phyloP scores from a whole-genome alignment of 2,113 vertebrate genomes.

The Barbus barbus region DNA sequence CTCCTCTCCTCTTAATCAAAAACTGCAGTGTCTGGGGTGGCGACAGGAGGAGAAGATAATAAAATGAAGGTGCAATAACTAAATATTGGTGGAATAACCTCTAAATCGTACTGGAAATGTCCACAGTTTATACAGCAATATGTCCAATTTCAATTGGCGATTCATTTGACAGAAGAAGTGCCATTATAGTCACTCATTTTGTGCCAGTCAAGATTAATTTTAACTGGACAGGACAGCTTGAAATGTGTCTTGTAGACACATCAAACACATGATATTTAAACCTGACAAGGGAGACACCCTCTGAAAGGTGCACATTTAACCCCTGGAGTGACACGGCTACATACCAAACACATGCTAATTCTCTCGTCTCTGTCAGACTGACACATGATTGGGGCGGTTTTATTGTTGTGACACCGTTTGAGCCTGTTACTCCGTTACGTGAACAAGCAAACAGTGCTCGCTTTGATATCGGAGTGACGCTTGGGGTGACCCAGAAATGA shows the following conservation, averaged over 20 bases:
- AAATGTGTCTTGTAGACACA: neutral
- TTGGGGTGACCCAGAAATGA: constrained; percentile 23
- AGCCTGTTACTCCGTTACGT: neutral
- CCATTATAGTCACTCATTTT: constrained; percentile 4
- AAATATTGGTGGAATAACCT: neutral
- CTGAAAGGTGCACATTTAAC: constrained; percentile 7
- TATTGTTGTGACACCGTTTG: neutral
- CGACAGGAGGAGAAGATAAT: neutral
- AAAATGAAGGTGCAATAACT: constrained; percentile 1
- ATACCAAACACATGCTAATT: constrained; percentile 15
- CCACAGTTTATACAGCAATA: neutral
- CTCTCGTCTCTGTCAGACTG: neutral
- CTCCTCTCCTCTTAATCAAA: neutral
- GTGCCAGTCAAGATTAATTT: neutral
- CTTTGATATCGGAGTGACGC: constrained; percentile 9
- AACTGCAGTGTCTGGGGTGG: neutral
- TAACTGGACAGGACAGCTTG: constrained; percentile 11
- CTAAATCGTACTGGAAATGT: neutral
- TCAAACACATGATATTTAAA: constrained; percentile 13
- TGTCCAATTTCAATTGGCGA: neutral
- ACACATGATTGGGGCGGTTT: constrained; percentile 4
- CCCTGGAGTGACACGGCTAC: neutral
- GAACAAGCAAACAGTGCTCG: neutral
- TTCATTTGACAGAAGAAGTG: neutral
- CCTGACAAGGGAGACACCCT: neutral